These are phyloP conservation scores for Drosophila macrospina DNA, from an alignment of 2,888 invertebrate species.

Conservation along the genomic window DNA sequence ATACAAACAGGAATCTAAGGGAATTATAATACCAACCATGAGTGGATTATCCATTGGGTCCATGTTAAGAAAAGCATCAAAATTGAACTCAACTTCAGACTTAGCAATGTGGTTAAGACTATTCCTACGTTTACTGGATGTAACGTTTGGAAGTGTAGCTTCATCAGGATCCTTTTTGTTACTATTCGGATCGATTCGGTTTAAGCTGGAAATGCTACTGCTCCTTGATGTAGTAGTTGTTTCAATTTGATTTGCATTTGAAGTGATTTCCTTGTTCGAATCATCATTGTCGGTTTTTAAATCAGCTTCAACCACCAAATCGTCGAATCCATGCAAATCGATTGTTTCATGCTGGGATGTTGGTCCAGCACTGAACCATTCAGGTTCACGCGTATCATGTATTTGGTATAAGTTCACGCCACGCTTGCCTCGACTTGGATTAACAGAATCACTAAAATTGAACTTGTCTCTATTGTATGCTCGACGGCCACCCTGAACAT, in stretches of 20 bases:
- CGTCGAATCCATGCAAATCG: slow-evolving; percentile 95
- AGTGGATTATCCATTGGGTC: slow-evolving; percentile 91
- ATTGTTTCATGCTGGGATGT: slow-evolving; percentile 96
- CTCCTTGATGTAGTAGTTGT: slow-evolving; percentile 24
- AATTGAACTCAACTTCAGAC: slow-evolving; percentile 88
- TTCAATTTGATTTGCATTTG: slow-evolving; percentile 4
- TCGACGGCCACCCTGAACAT: slow-evolving; percentile 43
- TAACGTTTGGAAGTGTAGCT: not conserved
- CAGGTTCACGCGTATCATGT: slow-evolving; percentile 90
- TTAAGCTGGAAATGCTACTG: slow-evolving; percentile 51
- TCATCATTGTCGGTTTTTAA: slow-evolving; percentile 10
- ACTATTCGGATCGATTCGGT: slow-evolving; percentile 17
- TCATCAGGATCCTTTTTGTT: slow-evolving; percentile 24
- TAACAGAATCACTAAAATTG: slow-evolving; percentile 31
- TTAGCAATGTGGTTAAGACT: slow-evolving; percentile 28
- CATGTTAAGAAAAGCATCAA: slow-evolving; percentile 94
- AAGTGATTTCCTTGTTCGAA: slow-evolving; percentile 8
- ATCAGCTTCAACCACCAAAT: slow-evolving; percentile 85
- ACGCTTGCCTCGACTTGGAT: slow-evolving; percentile 51
- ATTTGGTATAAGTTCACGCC: slow-evolving; percentile 56
- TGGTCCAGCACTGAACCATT: slow-evolving; percentile 96
- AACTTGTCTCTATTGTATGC: slow-evolving; percentile 55
- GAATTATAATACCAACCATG: slow-evolving; percentile 86
- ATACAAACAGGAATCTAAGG: too few relatives aligned
- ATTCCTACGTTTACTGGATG: slow-evolving; percentile 14